Percentiles rank a stretch among this genome's conserved stretches.
Conservation (phyloP, 2,888 invertebrate species). For the Hydropsyche betteni region DNA sequence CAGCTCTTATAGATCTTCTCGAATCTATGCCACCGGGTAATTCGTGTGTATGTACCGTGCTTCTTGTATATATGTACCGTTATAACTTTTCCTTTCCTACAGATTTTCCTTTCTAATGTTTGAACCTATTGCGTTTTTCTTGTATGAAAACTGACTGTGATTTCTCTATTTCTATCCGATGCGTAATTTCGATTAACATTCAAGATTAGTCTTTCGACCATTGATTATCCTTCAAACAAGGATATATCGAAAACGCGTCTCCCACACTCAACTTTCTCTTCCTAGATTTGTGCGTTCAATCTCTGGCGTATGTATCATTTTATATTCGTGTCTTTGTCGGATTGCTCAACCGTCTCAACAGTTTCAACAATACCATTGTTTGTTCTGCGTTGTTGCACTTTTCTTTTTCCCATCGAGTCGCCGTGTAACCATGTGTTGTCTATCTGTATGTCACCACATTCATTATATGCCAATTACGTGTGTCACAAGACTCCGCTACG, state of each 20-base stretch:
- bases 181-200: no score
- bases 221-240: background rate
- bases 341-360: background rate
- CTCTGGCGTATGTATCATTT: no score
- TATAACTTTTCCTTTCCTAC: no score
- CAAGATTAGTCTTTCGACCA: background rate
- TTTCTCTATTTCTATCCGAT: no score
- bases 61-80: no score
- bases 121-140: no score
- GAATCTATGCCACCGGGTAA: conserved; percentile 14
- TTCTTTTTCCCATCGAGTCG: conserved; percentile 24
- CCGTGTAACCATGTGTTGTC: background rate
- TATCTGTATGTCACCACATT: conserved; percentile 17
- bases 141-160: no score
- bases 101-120: no score
- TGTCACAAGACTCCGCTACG: background rate
- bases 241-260: background rate
- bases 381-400: conserved; percentile 18
- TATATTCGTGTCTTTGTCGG: no score
- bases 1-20: background rate
- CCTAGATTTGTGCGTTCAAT: no score
- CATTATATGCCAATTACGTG: conserved; percentile 22
- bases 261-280: background rate
- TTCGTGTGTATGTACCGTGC: background rate
- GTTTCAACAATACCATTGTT: conserved; percentile 28